A percentile compares a stretch with the other conserved stretches of the same genome.
Evolutionary conservation across 1,140 invertebrate genomes (phyloP).

Genomic region (Stegodyphus mimosarum): DNA sequence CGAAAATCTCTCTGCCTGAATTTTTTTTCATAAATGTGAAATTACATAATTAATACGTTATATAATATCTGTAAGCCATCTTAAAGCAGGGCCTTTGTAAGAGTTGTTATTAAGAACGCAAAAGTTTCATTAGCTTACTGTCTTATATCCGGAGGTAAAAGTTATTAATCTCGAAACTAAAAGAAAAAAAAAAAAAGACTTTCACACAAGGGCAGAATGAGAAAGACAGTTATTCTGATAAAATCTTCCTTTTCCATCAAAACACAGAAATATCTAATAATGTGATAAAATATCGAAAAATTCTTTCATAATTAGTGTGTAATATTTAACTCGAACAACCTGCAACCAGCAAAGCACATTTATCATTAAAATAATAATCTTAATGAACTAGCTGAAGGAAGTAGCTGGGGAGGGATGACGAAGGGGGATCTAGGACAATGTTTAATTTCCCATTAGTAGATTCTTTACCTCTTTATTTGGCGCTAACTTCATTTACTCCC

Average conservation of each 20-base stretch:
- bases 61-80: no score
- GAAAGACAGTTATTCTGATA: slow-evolving; percentile 49
- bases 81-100: no score
- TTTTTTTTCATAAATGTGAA: no score
- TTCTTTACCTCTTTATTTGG: slow-evolving; percentile 61
- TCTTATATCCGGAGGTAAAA: no score
- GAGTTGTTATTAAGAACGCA: slow-evolving; percentile 1
- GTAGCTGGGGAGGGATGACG: background rate
- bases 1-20: no score
- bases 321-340: slow-evolving; percentile 59
- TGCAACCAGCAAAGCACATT: slow-evolving; percentile 58
- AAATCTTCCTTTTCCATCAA: slow-evolving; percentile 49
- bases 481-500: slow-evolving; percentile 57
- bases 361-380: slow-evolving; percentile 61
- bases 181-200: no score
- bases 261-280: slow-evolving; percentile 52
- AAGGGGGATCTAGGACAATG: slow-evolving; percentile 52
- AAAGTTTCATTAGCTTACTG: slow-evolving; percentile 41
- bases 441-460: slow-evolving; percentile 60
- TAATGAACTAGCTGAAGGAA: slow-evolving; percentile 61
- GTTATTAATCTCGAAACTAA: no score
- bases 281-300: slow-evolving; percentile 61
- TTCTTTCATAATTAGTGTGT: slow-evolving; percentile 57
- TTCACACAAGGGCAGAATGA: background rate
- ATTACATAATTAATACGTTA: no score